Evolutionary conservation across 2,113 vertebrate genomes (phyloP).

Genomic region (Eulemur rufifrons): DNA sequence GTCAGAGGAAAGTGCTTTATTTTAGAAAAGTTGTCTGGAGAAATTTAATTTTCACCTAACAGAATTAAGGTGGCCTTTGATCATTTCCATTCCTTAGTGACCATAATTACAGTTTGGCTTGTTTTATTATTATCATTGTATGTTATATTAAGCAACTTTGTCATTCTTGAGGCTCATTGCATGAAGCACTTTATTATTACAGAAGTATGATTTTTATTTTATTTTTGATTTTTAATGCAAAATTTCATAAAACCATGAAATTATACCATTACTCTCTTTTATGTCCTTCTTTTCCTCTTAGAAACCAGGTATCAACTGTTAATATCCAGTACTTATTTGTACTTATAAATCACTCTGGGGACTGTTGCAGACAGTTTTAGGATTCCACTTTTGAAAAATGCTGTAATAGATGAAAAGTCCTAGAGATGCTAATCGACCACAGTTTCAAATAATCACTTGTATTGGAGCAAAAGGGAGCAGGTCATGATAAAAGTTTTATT

Average conservation of each 20-base stretch:
- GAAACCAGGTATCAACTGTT: neutral
- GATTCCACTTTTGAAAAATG: neutral
- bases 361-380: neutral
- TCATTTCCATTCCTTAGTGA: constrained; percentile 30
- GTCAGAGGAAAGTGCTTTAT: neutral
- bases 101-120: neutral
- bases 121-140: neutral
- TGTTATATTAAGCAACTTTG: neutral
- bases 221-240: constrained; percentile 5
- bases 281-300: neutral
- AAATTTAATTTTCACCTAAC: neutral
- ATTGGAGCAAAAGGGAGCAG: neutral
- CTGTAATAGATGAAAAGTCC: neutral
- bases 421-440: neutral
- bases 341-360: neutral
- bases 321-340: neutral
- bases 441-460: neutral
- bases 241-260: neutral
- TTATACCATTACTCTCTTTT: neutral
- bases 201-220: constrained; percentile 14
- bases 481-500: neutral
- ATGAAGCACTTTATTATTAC: neutral
- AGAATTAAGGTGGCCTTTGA: neutral
- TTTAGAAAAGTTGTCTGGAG: constrained; percentile 20
- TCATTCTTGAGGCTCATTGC: neutral